phyloP scores from a whole-genome alignment of 1,140 invertebrate genomes.

The Zaprionus taronus region DNA sequence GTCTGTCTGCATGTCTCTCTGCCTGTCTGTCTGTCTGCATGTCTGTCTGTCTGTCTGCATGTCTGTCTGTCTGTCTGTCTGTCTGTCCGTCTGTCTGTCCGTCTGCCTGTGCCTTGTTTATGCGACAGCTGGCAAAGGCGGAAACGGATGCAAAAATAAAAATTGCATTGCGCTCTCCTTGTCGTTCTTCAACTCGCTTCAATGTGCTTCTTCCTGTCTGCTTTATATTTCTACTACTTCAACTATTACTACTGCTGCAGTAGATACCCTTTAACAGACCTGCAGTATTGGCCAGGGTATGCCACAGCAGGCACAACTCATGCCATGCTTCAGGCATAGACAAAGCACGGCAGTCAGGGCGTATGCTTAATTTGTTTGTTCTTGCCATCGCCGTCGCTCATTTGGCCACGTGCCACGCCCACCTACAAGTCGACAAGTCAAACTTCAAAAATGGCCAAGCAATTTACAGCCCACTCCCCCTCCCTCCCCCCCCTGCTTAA shows the following conservation, averaged over 20 bases:
- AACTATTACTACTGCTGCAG: not conserved
- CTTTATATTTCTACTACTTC: too few species aligned
- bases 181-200: not conserved
- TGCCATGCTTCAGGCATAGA: too few species aligned
- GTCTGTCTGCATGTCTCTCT: not conserved
- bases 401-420: slow-evolving; percentile 30
- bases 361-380: not conserved
- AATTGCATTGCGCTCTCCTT: slow-evolving; percentile 6
- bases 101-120: slow-evolving; percentile 21
- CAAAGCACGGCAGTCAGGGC: not conserved
- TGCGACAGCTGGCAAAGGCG: slow-evolving; percentile 18
- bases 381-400: slow-evolving; percentile 5
- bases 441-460: slow-evolving; percentile 64
- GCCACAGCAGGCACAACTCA: too few species aligned
- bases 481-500: slow-evolving; percentile 65
- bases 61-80: too few species aligned
- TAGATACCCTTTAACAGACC: not conserved
- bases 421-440: slow-evolving; percentile 3
- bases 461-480: slow-evolving; percentile 63
- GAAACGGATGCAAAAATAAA: slow-evolving; percentile 51
- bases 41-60: not conserved
- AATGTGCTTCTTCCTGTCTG: not conserved
- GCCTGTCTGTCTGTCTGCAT: not conserved
- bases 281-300: too few species aligned
- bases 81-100: not conserved